A percentile compares a stretch with the other conserved stretches of the same genome.
phyloP scores from a whole-genome alignment of 2,888 invertebrate genomes.

The Steinernema scapterisci region DNA sequence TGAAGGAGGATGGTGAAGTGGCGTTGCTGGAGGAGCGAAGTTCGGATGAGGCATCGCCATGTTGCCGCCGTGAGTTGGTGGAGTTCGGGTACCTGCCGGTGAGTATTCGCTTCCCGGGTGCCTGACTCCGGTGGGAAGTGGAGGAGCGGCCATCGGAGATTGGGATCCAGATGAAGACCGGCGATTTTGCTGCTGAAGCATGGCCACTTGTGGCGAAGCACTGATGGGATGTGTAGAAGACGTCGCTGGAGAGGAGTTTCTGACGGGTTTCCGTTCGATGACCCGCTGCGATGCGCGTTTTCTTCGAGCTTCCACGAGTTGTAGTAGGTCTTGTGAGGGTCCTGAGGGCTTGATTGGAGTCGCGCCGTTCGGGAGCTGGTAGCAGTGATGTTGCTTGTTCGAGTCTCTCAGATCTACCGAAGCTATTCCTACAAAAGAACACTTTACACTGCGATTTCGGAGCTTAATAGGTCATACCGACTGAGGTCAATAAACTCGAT shows the following conservation, averaged over 20 bases:
- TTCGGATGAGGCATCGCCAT: not conserved
- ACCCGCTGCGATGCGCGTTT: not conserved
- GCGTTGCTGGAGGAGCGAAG: constrained; percentile 19
- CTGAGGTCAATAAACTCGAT: not conserved
- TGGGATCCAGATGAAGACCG: constrained; percentile 14
- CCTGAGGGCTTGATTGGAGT: not conserved
- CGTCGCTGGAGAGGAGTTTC: not conserved
- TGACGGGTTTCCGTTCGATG: not conserved
- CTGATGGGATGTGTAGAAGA: not conserved
- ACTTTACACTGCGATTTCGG: not conserved
- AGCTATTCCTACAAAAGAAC: not conserved
- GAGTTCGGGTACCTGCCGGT: constrained; percentile 5
- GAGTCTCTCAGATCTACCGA: not conserved
- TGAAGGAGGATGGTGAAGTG: not conserved
- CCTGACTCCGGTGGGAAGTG: not conserved
- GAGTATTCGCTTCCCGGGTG: constrained; percentile 27
- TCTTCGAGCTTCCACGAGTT: not conserved
- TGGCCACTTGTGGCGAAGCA: constrained; percentile 4
- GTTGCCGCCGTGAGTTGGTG: not conserved
- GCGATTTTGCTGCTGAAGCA: constrained; percentile 29
- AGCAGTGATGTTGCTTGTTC: constrained; percentile 4
- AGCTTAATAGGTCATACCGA: not conserved
- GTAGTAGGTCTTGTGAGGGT: constrained; percentile 21
- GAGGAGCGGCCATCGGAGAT: constrained; percentile 21
- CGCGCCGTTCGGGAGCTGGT: not conserved